Conservation (phyloP, 2,888 invertebrate species). For the Drosophila vallismaia region DNA sequence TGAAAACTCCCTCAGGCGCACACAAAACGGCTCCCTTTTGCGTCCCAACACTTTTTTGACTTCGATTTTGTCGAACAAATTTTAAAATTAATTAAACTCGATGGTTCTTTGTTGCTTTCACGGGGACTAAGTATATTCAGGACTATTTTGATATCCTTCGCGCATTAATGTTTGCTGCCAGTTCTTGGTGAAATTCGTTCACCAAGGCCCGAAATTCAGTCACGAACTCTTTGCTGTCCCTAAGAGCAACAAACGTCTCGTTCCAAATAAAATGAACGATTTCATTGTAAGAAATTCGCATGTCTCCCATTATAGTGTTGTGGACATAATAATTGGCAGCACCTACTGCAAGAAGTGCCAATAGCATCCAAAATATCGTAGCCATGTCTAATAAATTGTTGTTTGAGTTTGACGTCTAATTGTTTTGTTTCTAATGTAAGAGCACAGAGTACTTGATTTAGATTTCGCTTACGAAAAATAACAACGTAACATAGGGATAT, state of each 20-base stretch:
- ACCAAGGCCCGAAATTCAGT: too few species aligned
- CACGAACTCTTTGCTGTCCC: background rate
- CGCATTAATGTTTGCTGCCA: background rate
- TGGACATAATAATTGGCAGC: background rate
- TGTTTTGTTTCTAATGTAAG: too few species aligned
- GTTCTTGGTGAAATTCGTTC: background rate
- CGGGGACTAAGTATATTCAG: background rate
- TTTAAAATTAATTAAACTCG: constrained; percentile 63
- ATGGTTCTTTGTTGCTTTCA: background rate
- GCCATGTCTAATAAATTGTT: background rate
- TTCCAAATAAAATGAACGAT: background rate
- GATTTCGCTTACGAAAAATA: too few species aligned
- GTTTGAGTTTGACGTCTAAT: background rate
- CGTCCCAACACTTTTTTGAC: constrained; percentile 8
- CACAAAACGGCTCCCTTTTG: constrained; percentile 15
- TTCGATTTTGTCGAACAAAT: constrained; percentile 19
- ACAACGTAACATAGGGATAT: too few species aligned
- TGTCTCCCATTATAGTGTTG: background rate
- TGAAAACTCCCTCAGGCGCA: constrained; percentile 18
- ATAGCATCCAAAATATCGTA: background rate
- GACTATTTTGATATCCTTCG: background rate
- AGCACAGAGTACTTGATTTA: background rate
- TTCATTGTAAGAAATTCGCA: background rate
- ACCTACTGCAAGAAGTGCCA: background rate
- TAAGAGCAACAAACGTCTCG: background rate